These are phyloP conservation scores for Castor canadensis DNA, from an alignment of 2,113 vertebrate species.

Conservation along the genomic window DNA sequence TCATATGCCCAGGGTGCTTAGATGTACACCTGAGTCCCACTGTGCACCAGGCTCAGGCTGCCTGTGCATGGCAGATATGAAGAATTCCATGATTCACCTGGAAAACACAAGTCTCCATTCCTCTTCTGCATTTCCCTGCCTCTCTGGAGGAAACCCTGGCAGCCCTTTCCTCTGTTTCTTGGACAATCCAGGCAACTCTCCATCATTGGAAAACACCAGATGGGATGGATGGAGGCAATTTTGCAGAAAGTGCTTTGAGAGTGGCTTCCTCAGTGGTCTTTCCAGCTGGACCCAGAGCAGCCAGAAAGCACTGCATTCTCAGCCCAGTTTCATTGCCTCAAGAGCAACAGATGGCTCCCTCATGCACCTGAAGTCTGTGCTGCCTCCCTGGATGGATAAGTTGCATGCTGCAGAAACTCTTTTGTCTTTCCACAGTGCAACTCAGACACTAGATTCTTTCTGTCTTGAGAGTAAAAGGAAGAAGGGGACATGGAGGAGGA, in stretches of 20 bases:
- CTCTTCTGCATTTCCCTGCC: neutral
- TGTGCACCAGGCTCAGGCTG: neutral
- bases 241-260: constrained; percentile 47
- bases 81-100: neutral
- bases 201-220: constrained; percentile 70
- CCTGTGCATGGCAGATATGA: fast-evolving
- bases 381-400: neutral
- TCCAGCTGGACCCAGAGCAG: constrained; percentile 70
- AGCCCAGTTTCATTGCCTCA: constrained; percentile 54
- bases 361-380: constrained; percentile 63
- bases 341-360: constrained; percentile 74
- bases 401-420: constrained; percentile 17
- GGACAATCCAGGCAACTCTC: constrained; percentile 44
- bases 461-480: constrained; percentile 32
- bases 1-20: neutral
- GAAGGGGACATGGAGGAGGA: neutral
- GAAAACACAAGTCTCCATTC: neutral
- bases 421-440: constrained; percentile 19
- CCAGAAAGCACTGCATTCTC: constrained; percentile 44
- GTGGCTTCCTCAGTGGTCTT: constrained; percentile 64
- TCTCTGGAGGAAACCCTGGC: constrained; percentile 31
- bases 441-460: constrained; percentile 15
- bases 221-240: constrained; percentile 70
- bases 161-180: constrained; percentile 34
- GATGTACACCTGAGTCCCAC: neutral